Base-by-base conservation (phyloP, 2,113 vertebrate genomes). In the Chaetops frenatus region DNA sequence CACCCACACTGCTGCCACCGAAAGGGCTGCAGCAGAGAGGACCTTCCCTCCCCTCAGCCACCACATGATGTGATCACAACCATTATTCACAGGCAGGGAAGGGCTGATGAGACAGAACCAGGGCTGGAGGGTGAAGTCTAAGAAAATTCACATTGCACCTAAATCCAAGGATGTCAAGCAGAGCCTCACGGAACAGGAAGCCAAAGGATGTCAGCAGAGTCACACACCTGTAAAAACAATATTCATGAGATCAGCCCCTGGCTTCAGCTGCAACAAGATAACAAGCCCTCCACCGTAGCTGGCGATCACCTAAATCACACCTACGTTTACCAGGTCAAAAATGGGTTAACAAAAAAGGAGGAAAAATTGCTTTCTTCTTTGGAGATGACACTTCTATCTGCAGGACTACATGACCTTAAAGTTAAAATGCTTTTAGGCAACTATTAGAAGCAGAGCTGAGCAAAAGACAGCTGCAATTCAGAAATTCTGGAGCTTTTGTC, bases 141-240 rank as follows among this genome's bases (percentile, higher is more conserved):
- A 54, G 54, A 66, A 60, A 71, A 65, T 50, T 47, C 66, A 56
- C 33, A 25, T 24, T 2, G 17, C 54, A 29, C 51, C 44, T 60
- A n/a, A 73, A 92, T 51, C 31, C 0, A 2, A 90, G 60, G 64
- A 58, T 11, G 24, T 28, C 3, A 9, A 74, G 50, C 6, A 4
- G 67, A 88, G 62, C 62, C 66, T 58, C 71, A 11, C 35, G 2
- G 3, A 86, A 76, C 95, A 96, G 95, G 92, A 97, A 96, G 88
- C 76, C 31, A 2, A 90, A 70, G 51, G 36, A 95, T 20, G 51
- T 95, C 93, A 94, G 76, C 64, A 56, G 47, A 51, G 47, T 35
- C 10, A 20, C 51, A 81, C 2, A 6, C 35, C 47, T 74, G 72
- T n/a, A 23, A 90, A 72, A 92, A 88, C 50, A 80, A 18, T 2